Evolutionary conservation across 92 coral and sea anemone genomes (phyloP).

Genomic region (Palythoa grandiflora): DNA sequence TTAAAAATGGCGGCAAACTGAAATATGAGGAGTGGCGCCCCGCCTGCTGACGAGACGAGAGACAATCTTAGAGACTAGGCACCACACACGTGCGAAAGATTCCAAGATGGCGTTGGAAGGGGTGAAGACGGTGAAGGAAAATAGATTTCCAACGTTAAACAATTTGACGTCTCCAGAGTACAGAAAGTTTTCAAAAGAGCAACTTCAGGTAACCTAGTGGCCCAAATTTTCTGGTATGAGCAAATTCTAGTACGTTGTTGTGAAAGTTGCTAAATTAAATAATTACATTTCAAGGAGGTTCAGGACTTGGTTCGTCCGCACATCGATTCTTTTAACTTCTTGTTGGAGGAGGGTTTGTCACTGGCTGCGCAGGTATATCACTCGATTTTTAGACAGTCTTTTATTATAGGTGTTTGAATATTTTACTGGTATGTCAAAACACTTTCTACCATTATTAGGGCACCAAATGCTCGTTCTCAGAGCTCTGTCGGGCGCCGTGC

Average conservation of each 20-base stretch:
- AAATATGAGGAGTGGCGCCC: not conserved
- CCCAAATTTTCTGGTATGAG: not conserved
- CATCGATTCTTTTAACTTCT: slow-evolving; percentile 88
- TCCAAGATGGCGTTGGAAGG: slow-evolving; percentile 86
- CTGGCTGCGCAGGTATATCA: slow-evolving; percentile 86
- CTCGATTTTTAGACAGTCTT: not conserved
- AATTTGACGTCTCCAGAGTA: slow-evolving; percentile 78
- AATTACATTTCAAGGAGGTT: slow-evolving; percentile 57
- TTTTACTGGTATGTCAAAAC: not conserved
- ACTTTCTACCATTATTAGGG: too few relatives aligned
- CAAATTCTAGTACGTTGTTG: not conserved
- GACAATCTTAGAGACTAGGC: slow-evolving; percentile 5
- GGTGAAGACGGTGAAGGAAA: slow-evolving; percentile 35
- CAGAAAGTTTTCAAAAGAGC: slow-evolving; percentile 73
- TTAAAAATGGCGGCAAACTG: slow-evolving; percentile 90
- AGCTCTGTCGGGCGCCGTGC: too few relatives aligned
- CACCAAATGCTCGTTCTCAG: too few relatives aligned
- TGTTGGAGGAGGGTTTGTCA: slow-evolving; percentile 94
- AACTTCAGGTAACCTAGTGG: slow-evolving; percentile 72
- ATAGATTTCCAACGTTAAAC: slow-evolving; percentile 79
- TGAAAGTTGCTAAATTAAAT: not conserved
- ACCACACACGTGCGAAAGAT: slow-evolving; percentile 50
- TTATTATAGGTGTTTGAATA: not conserved
- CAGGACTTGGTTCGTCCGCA: slow-evolving; percentile 96
- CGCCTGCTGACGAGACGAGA: slow-evolving; percentile 12